A percentile compares a stretch with the other conserved stretches of the same genome.
These are phyloP conservation scores for Enteromius afrohamiltoni DNA, from an alignment of 2,797 vertebrate genomes.

Conservation along the genomic window DNA sequence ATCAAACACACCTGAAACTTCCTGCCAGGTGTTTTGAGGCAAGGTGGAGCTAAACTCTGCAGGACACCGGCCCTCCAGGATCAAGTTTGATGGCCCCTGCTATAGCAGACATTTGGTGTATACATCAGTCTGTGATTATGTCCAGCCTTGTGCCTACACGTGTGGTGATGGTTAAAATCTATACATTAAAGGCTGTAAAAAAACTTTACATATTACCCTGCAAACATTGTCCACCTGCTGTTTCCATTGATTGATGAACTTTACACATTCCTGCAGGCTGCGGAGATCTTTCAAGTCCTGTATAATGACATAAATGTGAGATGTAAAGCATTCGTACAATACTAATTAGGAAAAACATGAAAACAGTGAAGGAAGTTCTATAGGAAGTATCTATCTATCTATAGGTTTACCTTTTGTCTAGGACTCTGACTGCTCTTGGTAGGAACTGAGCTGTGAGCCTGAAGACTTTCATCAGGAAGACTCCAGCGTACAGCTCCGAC, in stretches of 20 bases:
- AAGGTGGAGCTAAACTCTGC: too few relatives aligned
- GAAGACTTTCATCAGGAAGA: slow-evolving; percentile 48
- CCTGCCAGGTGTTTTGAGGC: too few relatives aligned
- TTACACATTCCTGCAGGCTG: slow-evolving; percentile 59
- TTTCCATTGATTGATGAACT: slow-evolving; percentile 61
- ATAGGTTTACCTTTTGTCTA: slow-evolving; percentile 48
- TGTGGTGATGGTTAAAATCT: background rate
- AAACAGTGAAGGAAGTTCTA: too few relatives aligned
- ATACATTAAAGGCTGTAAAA: background rate
- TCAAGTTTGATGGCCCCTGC: too few relatives aligned
- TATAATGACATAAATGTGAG: background rate
- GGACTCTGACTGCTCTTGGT: slow-evolving; percentile 21
- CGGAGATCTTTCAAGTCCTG: slow-evolving; percentile 58
- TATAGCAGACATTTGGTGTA: background rate
- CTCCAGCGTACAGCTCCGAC: slow-evolving; percentile 56
- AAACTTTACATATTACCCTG: slow-evolving; percentile 14
- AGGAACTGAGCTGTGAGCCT: slow-evolving; percentile 55
- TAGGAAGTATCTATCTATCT: background rate
- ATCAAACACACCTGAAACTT: too few relatives aligned
- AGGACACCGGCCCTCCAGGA: too few relatives aligned
- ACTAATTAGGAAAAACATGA: background rate
- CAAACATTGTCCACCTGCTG: slow-evolving; percentile 57
- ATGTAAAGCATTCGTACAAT: background rate
- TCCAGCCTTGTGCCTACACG: background rate
- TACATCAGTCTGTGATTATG: background rate